A percentile compares a stretch with the other conserved stretches of the same genome.
Conservation (phyloP, 2,888 invertebrate genomes). For the Tethea ocularis region DNA sequence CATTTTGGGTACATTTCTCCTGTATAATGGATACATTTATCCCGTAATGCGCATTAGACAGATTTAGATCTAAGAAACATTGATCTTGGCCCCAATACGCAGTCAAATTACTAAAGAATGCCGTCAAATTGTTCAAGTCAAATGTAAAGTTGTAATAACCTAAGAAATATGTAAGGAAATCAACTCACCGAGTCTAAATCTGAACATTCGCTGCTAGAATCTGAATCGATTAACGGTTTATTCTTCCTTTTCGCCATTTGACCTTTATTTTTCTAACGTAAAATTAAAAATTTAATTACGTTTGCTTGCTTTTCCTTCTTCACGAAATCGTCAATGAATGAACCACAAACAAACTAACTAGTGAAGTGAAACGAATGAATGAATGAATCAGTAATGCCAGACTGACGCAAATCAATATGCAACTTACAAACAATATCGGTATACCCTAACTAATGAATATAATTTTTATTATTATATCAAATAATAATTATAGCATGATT, state of each 20-base stretch:
- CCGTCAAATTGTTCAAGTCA: slow-evolving; percentile 55
- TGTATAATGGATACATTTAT: slow-evolving; percentile 22
- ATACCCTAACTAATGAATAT: too few relatives aligned
- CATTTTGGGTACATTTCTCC: slow-evolving; percentile 16
- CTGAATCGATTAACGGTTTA: slow-evolving; percentile 92
- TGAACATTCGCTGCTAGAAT: slow-evolving; percentile 91
- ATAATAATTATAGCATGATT: too few relatives aligned
- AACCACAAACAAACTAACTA: neutral
- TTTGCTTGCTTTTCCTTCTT: slow-evolving; percentile 45
- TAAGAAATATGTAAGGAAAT: slow-evolving; percentile 46
- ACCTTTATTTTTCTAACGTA: slow-evolving; percentile 29
- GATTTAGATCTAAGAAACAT: slow-evolving; percentile 59
- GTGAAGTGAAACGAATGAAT: neutral
- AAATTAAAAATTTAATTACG: slow-evolving; percentile 43
- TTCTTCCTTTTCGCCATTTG: slow-evolving; percentile 93
- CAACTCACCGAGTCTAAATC: slow-evolving; percentile 92
- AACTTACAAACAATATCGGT: too few relatives aligned
- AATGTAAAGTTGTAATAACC: slow-evolving; percentile 41
- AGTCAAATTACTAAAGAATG: slow-evolving; percentile 69
- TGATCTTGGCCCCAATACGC: slow-evolving; percentile 75
- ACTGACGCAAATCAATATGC: too few relatives aligned
- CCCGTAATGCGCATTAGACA: slow-evolving; percentile 49
- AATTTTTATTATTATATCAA: too few relatives aligned
- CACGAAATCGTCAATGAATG: slow-evolving; percentile 37
- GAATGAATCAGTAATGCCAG: neutral